Evolutionary conservation across 2,113 vertebrate species (phyloP).

Genomic region (Semnornis frantzii): DNA sequence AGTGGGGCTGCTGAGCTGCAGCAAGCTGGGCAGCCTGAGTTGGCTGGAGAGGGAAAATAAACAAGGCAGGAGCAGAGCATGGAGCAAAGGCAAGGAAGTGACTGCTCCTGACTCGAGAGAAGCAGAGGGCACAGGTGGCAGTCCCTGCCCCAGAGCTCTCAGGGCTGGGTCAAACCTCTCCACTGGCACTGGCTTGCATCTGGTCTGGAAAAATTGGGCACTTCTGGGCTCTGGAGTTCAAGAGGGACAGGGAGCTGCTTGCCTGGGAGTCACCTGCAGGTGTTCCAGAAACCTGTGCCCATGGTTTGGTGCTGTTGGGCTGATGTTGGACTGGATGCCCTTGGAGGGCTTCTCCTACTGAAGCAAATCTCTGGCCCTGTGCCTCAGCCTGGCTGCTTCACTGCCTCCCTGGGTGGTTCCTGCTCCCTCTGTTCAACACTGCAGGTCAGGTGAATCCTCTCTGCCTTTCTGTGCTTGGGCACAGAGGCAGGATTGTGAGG

Average conservation of each 20-base stretch:
- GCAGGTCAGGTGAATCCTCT: neutral
- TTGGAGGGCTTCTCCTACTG: no score
- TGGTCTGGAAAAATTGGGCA: neutral
- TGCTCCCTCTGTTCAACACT: neutral
- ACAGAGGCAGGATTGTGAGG: constrained; percentile 29
- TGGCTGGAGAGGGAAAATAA: neutral
- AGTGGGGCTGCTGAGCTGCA: neutral
- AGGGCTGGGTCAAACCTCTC: neutral
- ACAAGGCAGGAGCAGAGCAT: neutral
- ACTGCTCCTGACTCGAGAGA: neutral
- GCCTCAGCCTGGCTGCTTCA: neutral
- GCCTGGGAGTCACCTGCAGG: no score
- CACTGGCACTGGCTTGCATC: neutral
- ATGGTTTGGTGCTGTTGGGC: no score
- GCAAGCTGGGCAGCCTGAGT: neutral
- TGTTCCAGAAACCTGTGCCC: no score
- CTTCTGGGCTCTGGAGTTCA: neutral
- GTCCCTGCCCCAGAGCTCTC: neutral
- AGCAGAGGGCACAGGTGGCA: neutral
- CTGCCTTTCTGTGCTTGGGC: neutral
- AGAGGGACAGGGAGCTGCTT: no score
- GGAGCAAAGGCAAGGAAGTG: neutral
- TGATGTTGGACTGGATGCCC: no score
- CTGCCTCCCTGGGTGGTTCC: neutral
- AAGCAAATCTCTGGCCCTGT: no score